Base-by-base conservation (phyloP, 2,113 vertebrate species). In the Labrus mixtus region DNA sequence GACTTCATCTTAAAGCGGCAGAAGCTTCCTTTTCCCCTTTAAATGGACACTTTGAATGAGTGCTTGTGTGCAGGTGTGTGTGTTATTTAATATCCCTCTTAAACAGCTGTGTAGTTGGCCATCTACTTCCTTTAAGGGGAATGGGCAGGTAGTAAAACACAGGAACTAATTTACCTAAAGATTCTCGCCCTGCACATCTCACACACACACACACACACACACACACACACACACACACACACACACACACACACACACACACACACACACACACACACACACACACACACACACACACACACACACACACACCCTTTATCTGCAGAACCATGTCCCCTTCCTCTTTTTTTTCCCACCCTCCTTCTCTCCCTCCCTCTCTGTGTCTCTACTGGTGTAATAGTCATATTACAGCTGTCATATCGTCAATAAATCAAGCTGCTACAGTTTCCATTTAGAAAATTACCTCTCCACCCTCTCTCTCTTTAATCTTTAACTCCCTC, bases 381-480 rank as follows among this genome's bases (percentile, higher is more conserved):
- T 90, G 82, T 88, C 86, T 76, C 75, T 79, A 78, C 86, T 85
- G 76, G 81, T 92, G 89, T 90, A 92, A 93, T 90, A 80, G 86
- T 90, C 79, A 82, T 88, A 90, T 93, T 93, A 91, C 87, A 92
- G 91, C 90, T 90, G 90, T 85, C 90, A 90, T 85, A 88, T 87
- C 54, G 50, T 90, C 87, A 87, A 91, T 93, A 92, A 90, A 93
- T 92, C 91, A 90, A 70, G 4, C 77, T 1, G 62, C 85, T 81
- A 90, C 80, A 83, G 87, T 89, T 89, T 91, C 91, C 92, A 93
- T 91, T 93, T 91, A 90, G 92, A 90, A 93, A 92, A 92, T 92
- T 92, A 92, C 89, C 87, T 91, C 87, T 78, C 77, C 74, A 80
- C 76, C 81, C 78, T 76, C 84, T 86, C 65, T 62, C 85, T 75